Evolutionary conservation across 2,113 vertebrate genomes (phyloP), one percentile per base, ranked within the genome.

Genomic region (Oplegnathus fasciatus): DNA sequence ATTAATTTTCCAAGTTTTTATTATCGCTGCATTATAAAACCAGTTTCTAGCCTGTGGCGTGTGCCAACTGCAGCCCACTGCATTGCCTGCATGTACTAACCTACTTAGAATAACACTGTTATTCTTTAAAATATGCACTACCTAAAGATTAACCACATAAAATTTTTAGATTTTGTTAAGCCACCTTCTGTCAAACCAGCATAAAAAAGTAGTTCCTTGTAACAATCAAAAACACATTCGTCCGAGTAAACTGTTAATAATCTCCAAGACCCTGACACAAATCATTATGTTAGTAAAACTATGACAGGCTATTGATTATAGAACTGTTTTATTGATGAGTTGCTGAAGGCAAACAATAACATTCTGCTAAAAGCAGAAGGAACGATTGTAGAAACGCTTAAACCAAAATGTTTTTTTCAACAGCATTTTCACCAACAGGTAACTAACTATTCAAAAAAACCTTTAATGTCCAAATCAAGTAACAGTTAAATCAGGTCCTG

Each of bases 311-410:
- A 85, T 1, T 70, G 80, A 83, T 88, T 61, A 93, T 90, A 96
- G 88, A 95, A 94, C 15, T 72, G 82, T 89, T 95, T 95, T 95
- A 96, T 96, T 96, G 84, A 93, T 88, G 90, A 92, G 87, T 93
- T 91, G 89, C 91, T 92, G 92, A 95, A 94, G 92, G 94, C 91
- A 94, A 94, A 95, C 61, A 61, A 94, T 89, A 94, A 93, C 84
- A 89, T 87, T 94, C 93, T 91, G 94, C 94, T 80, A 52, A 79
- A 84, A 86, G 91, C 92, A 94, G 94, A 89, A 87, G 89, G 85
- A 94, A 93, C 74, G 95, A 95, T 95, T 95, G 94, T 94, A 90
- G 87, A 88, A 93, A 95, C 91, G 95, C 94, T 93, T 84, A 86
- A 92, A 93, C 77, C 67, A 78, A 89, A 80, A 71, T 68, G 54